phyloP scores from a whole-genome alignment of 2,888 invertebrate species.

The Pemphredon lugubris region DNA sequence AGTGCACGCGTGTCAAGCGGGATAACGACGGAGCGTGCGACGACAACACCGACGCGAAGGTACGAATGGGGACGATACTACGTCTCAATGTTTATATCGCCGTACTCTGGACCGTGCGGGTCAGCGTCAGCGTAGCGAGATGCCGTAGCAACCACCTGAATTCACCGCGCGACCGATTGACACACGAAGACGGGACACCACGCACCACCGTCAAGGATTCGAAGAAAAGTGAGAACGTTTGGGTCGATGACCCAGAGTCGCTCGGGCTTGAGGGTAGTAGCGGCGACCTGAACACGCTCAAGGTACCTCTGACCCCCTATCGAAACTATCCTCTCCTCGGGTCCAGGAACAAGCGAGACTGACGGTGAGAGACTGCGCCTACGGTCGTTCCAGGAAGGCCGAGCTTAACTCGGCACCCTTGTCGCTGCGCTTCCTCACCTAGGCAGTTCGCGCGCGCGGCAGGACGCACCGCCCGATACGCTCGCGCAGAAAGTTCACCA shows the following conservation, averaged over 20 bases:
- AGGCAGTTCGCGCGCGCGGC: constrained; percentile 61
- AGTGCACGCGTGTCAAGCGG: too few relatives aligned
- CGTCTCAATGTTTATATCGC: too few relatives aligned
- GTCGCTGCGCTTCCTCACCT: constrained; percentile 56
- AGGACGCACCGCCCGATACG: constrained; percentile 49
- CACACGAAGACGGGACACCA: constrained; percentile 27
- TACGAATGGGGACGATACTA: too few relatives aligned
- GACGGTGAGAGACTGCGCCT: constrained; percentile 54
- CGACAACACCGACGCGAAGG: too few relatives aligned
- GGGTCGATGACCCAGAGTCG: constrained; percentile 55
- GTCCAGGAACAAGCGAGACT: constrained; percentile 30
- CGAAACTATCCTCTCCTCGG: constrained; percentile 35
- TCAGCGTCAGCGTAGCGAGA: too few relatives aligned
- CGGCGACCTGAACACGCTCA: constrained; percentile 37
- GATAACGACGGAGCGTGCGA: too few relatives aligned
- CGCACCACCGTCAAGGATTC: constrained; percentile 20
- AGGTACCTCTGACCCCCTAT: constrained; percentile 20
- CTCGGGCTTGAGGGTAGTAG: constrained; percentile 20
- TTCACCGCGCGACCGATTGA: constrained; percentile 5
- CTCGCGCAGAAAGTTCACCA: constrained; percentile 55
- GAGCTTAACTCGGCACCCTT: constrained; percentile 49
- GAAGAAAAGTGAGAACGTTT: constrained; percentile 26
- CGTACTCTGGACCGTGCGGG: too few relatives aligned
- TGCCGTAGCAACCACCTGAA: too few relatives aligned
- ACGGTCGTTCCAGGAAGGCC: constrained; percentile 47